Evolutionary conservation across 2,113 vertebrate species (phyloP), one percentile per base, ranked within the genome.

Genomic region (Psophia crepitans): DNA sequence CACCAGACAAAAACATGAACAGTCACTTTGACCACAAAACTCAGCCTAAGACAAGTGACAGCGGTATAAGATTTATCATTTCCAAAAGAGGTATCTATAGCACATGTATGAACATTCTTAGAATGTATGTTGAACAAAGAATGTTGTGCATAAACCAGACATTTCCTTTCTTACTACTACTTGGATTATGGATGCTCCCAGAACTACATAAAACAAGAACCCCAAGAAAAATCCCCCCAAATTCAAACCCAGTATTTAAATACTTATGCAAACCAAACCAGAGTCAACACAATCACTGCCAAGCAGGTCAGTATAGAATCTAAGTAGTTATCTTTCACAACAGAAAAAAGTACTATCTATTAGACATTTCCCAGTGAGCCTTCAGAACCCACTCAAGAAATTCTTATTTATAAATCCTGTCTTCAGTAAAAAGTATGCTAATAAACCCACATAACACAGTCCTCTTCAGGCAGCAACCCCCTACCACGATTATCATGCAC

Each of bases 401-500:
- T 28, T 3, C 3, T 2, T 2, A 9, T 32, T 77, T 81, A 17
- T 49, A 63, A 90, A 61, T 33, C n/a, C 37, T 46, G 30, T 12
- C 32, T 90, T 61, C 44, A 65, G 12, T 6, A 76, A 66, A 24
- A 77, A 84, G 9, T 15, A 46, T 4, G 5, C 8, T 48, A 56
- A 85, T 20, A 77, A 49, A 70, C 6, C 6, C 46, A 53, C 44
- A 84, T 11, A 49, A 54, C n/a, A 48, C n/a, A 49, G 48, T 13
- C 5, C 14, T 39, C 70, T 51, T 32, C n/a, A 77, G 19, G 26
- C 46, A 66, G 33, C 12, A 6, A 71, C 28, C 22, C 66, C 27
- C 44, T 9, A 49, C 3, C 28, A 58, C 5, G 1, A 53, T 2
- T 15, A n/a, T 12, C 2, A 2, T 11, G 43, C 21, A 26, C 41